A percentile compares a stretch with the other conserved stretches of the same genome.
Conservation (phyloP, 2,797 vertebrate genomes). For the Nothura maculosa region DNA sequence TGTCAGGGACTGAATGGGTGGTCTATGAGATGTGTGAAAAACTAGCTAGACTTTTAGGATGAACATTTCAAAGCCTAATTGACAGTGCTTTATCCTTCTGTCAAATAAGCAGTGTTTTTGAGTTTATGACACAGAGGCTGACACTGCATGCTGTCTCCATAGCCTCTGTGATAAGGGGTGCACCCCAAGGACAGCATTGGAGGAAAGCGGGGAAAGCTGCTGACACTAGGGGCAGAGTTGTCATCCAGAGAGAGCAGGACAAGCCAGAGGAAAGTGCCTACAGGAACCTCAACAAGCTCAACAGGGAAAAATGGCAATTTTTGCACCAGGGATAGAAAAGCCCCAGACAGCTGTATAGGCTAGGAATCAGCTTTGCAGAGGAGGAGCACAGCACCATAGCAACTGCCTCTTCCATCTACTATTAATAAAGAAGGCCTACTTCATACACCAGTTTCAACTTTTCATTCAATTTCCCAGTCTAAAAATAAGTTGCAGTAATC, state of each 20-base stretch:
- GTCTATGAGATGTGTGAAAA: not conserved
- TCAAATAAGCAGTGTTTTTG: not conserved
- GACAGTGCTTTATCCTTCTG: not conserved
- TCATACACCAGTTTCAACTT: not conserved
- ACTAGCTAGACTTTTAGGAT: not conserved
- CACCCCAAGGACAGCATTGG: not conserved
- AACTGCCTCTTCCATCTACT: not conserved
- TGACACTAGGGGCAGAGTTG: not conserved
- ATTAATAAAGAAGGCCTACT: not conserved
- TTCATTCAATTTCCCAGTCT: slow-evolving; percentile 19
- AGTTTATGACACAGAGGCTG: not conserved
- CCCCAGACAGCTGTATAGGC: not conserved
- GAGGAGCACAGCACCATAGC: not conserved
- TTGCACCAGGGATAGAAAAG: not conserved
- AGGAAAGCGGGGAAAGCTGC: not conserved
- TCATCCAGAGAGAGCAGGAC: not conserved
- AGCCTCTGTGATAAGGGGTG: not conserved
- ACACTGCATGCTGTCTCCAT: not conserved
- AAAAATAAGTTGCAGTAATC: slow-evolving; percentile 60
- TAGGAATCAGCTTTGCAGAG: not conserved
- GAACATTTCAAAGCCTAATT: not conserved
- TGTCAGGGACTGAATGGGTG: not conserved
- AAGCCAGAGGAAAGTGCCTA: not conserved
- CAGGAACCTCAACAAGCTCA: not conserved
- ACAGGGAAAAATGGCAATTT: not conserved